These are phyloP conservation scores for Naja naja DNA, from an alignment of 2,113 vertebrate species.

Conservation along the genomic window DNA sequence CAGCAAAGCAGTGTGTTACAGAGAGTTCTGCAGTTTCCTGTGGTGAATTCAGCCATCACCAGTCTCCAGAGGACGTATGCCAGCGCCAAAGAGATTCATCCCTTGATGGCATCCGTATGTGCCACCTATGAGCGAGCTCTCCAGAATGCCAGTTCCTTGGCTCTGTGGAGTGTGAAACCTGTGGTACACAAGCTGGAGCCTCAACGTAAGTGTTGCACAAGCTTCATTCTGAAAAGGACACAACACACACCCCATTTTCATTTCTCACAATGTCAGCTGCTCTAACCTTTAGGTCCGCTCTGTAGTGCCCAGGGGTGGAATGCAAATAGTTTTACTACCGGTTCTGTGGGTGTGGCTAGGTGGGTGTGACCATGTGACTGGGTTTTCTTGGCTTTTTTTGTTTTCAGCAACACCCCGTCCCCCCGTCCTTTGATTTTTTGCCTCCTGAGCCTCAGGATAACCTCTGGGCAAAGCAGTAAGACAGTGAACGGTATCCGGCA, in stretches of 20 bases:
- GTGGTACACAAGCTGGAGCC: slow-evolving; percentile 76
- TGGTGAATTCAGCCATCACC: slow-evolving; percentile 71
- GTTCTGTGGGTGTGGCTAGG: too few species aligned
- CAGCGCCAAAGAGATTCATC: slow-evolving; percentile 76
- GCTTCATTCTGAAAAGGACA: not conserved
- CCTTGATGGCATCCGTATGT: slow-evolving; percentile 70
- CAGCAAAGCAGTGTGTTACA: slow-evolving; percentile 70
- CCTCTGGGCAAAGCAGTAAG: too few species aligned
- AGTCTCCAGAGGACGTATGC: slow-evolving; percentile 71
- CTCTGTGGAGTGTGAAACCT: slow-evolving; percentile 70
- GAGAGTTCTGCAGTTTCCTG: slow-evolving; percentile 72
- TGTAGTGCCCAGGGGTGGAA: not conserved
- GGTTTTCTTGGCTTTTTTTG: too few species aligned
- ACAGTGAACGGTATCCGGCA: too few species aligned
- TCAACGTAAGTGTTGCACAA: slow-evolving; percentile 69
- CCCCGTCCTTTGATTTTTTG: too few species aligned
- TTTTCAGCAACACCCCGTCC: too few species aligned
- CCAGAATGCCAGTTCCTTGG: slow-evolving; percentile 67
- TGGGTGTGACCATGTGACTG: too few species aligned
- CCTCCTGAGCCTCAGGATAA: too few species aligned
- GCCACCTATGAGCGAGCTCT: slow-evolving; percentile 71
- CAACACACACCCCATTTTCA: not conserved
- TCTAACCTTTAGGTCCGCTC: not conserved
- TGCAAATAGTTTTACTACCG: too few species aligned
- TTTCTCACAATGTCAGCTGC: not conserved